These are phyloP conservation scores for Papilio aristodemus DNA, from an alignment of 1,140 invertebrate genomes.

Conservation along the genomic window DNA sequence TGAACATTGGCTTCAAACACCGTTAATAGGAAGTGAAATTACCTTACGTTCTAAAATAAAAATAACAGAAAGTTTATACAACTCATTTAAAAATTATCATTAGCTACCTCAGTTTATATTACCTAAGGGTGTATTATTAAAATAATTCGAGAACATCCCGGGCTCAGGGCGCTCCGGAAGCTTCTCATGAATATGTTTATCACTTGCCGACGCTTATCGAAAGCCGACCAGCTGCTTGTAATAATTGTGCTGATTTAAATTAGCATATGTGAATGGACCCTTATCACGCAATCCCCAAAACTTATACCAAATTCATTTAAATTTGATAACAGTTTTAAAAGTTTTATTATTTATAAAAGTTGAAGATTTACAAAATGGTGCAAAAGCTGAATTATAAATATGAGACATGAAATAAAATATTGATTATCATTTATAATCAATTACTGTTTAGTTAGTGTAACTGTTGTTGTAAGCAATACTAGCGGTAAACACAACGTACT, in stretches of 20 bases:
- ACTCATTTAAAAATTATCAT: neutral
- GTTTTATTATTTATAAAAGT: no score
- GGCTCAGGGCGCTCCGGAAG: conserved; percentile 36
- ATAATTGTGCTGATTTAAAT: conserved; percentile 54
- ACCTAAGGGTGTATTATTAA: conserved; percentile 36
- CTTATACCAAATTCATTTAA: neutral
- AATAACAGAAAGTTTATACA: neutral
- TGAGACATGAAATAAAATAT: neutral
- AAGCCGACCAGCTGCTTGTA: conserved; percentile 47
- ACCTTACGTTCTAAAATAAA: no score
- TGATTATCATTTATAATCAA: neutral
- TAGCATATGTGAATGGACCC: conserved; percentile 45
- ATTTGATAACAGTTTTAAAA: conserved; percentile 19
- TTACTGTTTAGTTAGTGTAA: neutral
- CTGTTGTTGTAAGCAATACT: conserved; percentile 17
- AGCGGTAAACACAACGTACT: conserved; percentile 35
- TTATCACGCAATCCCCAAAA: conserved; percentile 44
- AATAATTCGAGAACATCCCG: conserved; percentile 37
- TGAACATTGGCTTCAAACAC: neutral
- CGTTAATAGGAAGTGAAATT: no score
- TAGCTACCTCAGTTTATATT: conserved; percentile 39
- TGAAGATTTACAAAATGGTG: no score
- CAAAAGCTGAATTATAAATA: no score
- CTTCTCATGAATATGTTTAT: conserved; percentile 49
- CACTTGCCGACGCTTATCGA: conserved; percentile 43